Base-by-base conservation (phyloP, 2,113 vertebrate species). In the Sprattus sprattus region DNA sequence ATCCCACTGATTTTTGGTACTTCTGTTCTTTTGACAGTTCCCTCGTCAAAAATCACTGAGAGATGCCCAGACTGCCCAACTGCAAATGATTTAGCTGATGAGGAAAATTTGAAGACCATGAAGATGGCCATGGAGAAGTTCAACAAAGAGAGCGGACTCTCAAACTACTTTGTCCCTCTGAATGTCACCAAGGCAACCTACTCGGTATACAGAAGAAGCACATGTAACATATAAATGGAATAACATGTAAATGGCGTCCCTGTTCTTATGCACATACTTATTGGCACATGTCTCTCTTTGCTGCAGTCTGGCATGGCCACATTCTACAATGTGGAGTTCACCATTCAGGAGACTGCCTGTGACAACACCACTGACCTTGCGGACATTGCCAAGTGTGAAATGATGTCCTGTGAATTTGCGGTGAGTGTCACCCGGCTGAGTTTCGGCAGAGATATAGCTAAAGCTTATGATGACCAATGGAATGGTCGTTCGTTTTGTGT, bases 341-440 rank as follows among this genome's bases (percentile, higher is more conserved):
- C 87, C 85, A 94, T 96, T 88, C 94, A 96, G 89, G 95, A 96
- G 91, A 95, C 94, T 5, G 89, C 71, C 78, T 96, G 95, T 81
- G 1, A 81, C 81, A 90, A 82, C 8, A 85, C 2, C 47, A 57
- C 89, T 6, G 85, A 87, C 2, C 32, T 28, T 6, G 18, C 16
- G 0, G 32, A 87, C 0, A 25, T 87, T 52, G 89, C 89, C 0
- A 83, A 91, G 0, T 96, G 95, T 44, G 91, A 91, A 0, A 0
- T 84, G 10, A 92, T 95, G 94, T 44, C 85, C 0, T 96, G 95
- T 86, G 94, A 95, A 90, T 96, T 95, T 32, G 87, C 93, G 57
- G 95, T 96, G 83, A 95, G 94, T 94, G 39, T 39, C 39, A 39
- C 39, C 2, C 39, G 39, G 39, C 39, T 39, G 39, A 39, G 39